Conservation (phyloP, 1,140 invertebrate genomes). For the Chrysopa pallens region DNA sequence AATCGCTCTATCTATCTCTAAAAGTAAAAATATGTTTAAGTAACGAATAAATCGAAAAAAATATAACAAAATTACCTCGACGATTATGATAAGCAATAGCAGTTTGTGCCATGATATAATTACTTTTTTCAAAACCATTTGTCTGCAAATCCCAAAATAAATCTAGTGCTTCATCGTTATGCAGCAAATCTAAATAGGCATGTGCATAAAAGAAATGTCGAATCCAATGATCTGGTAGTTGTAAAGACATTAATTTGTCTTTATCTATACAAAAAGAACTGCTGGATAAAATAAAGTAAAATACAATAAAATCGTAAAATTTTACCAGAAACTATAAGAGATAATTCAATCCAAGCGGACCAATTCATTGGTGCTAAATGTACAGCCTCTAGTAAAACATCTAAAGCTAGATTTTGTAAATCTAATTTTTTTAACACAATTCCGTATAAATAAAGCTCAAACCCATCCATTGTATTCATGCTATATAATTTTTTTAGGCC, state of each 20-base stretch:
- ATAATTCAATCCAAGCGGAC: conserved; percentile 88
- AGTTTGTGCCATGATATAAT: conserved; percentile 81
- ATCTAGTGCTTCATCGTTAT: conserved; percentile 75
- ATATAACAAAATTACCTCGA: conserved; percentile 41
- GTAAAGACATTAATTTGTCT: conserved; percentile 1
- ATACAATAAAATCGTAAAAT: conserved; percentile 11
- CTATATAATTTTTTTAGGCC: conserved; percentile 37
- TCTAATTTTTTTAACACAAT: conserved; percentile 80
- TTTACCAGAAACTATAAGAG: conserved; percentile 64
- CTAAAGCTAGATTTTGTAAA: conserved; percentile 48
- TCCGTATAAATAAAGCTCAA: conserved; percentile 78
- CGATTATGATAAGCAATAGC: conserved; percentile 85
- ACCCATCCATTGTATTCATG: conserved; percentile 61
- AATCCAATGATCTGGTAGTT: conserved; percentile 16
- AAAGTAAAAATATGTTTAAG: conserved; percentile 14
- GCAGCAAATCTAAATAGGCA: conserved; percentile 76
- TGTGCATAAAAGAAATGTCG: conserved; percentile 75
- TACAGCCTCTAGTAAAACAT: conserved; percentile 62
- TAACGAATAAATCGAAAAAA: conserved; percentile 5
- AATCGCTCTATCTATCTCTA: conserved; percentile 82
- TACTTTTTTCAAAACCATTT: conserved; percentile 69
- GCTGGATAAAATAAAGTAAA: no score
- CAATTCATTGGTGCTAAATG: conserved; percentile 68
- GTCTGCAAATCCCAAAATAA: conserved; percentile 60
- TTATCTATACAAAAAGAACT: background rate